Conservation (phyloP, 2,888 invertebrate species). For the Gerris lacustris region DNA sequence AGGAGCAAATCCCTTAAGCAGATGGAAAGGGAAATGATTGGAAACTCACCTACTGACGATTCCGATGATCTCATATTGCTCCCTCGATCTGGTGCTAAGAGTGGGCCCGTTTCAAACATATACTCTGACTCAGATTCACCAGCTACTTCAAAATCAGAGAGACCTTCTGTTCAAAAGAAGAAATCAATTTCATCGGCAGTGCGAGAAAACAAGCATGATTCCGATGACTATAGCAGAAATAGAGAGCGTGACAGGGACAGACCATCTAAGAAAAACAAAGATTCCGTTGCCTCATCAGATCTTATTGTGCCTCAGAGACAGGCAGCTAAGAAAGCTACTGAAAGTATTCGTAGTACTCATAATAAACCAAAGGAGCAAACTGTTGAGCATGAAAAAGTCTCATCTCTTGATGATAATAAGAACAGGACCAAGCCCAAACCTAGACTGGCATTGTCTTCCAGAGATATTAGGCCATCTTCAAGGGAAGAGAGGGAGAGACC, state of each 20-base stretch:
- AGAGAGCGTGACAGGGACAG: slow-evolving; percentile 41
- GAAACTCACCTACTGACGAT: slow-evolving; percentile 48
- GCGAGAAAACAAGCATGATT: slow-evolving; percentile 21
- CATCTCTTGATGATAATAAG: slow-evolving; percentile 36
- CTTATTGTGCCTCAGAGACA: slow-evolving; percentile 79
- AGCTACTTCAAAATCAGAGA: slow-evolving; percentile 39
- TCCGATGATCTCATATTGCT: slow-evolving; percentile 67
- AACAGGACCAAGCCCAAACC: slow-evolving; percentile 26
- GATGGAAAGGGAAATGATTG: slow-evolving; percentile 62
- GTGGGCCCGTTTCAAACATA: slow-evolving; percentile 55
- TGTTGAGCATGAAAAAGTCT: slow-evolving; percentile 21
- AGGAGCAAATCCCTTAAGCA: slow-evolving; percentile 52
- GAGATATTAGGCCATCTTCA: slow-evolving; percentile 16
- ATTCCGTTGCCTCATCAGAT: slow-evolving; percentile 54
- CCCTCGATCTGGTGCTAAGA: slow-evolving; percentile 37
- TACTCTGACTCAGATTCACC: slow-evolving; percentile 73
- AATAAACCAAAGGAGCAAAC: slow-evolving; percentile 30
- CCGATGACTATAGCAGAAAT: slow-evolving; percentile 40
- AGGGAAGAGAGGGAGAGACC: slow-evolving; percentile 20
- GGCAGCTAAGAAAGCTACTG: slow-evolving; percentile 82
- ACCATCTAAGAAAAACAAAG: slow-evolving; percentile 29
- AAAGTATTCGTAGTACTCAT: slow-evolving; percentile 56
- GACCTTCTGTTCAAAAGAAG: slow-evolving; percentile 37
- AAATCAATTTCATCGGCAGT: slow-evolving; percentile 37
- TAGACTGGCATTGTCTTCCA: slow-evolving; percentile 34